phyloP scores from a whole-genome alignment of 2,888 invertebrate genomes.

The Argyra leucocephala region DNA sequence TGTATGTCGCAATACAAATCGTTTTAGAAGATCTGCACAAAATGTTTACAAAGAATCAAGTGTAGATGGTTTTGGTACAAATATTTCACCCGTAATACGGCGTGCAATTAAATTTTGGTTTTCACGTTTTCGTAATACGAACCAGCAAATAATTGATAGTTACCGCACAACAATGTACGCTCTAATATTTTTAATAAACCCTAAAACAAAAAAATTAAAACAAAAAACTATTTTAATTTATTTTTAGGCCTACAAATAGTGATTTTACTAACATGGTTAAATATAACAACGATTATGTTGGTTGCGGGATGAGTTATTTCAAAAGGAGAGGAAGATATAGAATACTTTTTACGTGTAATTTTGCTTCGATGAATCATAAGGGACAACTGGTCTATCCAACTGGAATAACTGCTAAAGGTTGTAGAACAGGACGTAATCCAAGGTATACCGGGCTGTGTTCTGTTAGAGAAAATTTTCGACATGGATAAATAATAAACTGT shows the following conservation, averaged over 20 bases:
- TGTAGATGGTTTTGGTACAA: too few species aligned
- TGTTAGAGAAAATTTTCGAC: too few species aligned
- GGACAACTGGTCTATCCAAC: too few species aligned
- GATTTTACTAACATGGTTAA: constrained; percentile 21
- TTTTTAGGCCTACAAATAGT: not conserved
- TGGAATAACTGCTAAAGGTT: too few species aligned
- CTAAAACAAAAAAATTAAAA: too few species aligned
- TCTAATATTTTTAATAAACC: not conserved
- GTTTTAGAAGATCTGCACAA: constrained; percentile 17
- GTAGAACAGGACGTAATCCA: too few species aligned
- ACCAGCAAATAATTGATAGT: not conserved
- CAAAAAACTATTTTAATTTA: too few species aligned
- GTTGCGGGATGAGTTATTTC: constrained; percentile 17
- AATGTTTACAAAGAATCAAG: too few species aligned
- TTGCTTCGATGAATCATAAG: too few species aligned
- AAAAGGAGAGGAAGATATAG: not conserved
- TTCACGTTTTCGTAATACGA: constrained; percentile 12
- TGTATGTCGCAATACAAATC: constrained; percentile 14
- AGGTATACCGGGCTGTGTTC: too few species aligned
- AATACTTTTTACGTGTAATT: constrained; percentile 22
- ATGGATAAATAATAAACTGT: too few species aligned
- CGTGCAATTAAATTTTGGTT: constrained; percentile 14
- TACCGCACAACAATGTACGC: not conserved
- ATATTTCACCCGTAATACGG: not conserved
- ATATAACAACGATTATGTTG: constrained; percentile 19